Conservation (phyloP, 2,888 invertebrate genomes). For the Deroplatys truncata region DNA sequence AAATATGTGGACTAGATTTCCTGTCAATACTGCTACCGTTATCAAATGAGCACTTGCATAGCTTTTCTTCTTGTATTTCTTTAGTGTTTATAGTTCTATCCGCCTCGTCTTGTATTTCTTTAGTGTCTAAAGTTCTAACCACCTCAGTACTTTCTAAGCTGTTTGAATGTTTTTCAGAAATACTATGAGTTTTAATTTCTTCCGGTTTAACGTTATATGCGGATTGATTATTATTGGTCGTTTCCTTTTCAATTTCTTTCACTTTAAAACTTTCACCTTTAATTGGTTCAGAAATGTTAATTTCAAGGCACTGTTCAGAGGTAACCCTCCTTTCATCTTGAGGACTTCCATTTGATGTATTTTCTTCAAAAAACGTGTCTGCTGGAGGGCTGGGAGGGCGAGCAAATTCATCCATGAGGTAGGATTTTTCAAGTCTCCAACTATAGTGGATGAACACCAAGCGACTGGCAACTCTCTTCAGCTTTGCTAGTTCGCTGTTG, state of each 20-base stretch:
- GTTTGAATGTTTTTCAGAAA: not conserved
- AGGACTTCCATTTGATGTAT: not conserved
- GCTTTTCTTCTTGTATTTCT: not conserved
- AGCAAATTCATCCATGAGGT: conserved; percentile 83
- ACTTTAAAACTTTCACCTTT: not conserved
- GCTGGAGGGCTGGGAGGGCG: conserved; percentile 52
- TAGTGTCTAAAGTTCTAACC: not conserved
- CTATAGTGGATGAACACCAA: conserved; percentile 85
- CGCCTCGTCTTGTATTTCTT: not conserved
- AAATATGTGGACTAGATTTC: not conserved
- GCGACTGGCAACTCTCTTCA: conserved; percentile 78
- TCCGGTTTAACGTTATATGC: not conserved
- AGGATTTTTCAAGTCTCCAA: conserved; percentile 87
- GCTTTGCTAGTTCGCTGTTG: conserved; percentile 66
- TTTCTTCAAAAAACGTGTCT: conserved; percentile 27
- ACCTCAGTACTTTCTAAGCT: not conserved
- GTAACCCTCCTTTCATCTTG: not conserved
- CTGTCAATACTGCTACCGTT: not conserved
- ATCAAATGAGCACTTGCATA: not conserved
- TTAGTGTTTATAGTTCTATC: not conserved
- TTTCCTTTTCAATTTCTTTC: not conserved
- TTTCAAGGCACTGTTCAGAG: not conserved
- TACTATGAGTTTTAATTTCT: not conserved
- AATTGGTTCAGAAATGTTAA: not conserved
- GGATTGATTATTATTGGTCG: not conserved